These are phyloP conservation scores for Apis cerana DNA, from an alignment of 1,140 invertebrate genomes.

Conservation along the genomic window DNA sequence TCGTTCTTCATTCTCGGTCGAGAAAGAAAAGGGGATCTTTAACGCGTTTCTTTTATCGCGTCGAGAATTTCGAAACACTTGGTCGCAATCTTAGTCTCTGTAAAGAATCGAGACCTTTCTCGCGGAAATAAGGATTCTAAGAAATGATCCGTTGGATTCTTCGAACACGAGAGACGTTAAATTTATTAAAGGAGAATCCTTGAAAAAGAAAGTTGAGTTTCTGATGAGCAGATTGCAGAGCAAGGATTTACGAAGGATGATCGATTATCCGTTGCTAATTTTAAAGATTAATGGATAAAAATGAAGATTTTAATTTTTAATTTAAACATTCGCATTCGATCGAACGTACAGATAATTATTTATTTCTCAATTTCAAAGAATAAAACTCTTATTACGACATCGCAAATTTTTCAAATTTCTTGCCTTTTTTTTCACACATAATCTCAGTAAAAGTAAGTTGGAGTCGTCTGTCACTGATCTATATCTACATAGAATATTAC, in stretches of 20 bases:
- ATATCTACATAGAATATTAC: background rate
- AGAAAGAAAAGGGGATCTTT: slow-evolving; percentile 14
- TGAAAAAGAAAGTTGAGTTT: background rate
- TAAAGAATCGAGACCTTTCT: background rate
- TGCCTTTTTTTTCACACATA: no score
- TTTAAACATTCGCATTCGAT: no score
- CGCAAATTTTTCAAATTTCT: no score
- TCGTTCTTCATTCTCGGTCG: background rate
- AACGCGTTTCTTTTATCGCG: slow-evolving; percentile 27
- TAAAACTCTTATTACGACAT: no score
- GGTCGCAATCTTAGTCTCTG: slow-evolving; percentile 15
- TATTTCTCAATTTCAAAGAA: no score
- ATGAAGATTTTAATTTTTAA: background rate
- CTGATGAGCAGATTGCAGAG: no score
- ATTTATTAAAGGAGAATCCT: background rate
- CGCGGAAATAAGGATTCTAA: background rate
- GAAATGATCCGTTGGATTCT: background rate
- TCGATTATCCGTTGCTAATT: no score
- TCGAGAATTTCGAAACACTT: slow-evolving; percentile 21
- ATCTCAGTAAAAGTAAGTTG: no score
- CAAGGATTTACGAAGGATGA: no score
- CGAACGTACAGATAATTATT: no score
- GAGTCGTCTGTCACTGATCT: no score
- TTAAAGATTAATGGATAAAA: background rate
- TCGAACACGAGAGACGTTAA: background rate